phyloP scores from a whole-genome alignment of 2,113 vertebrate species.

The rabbit (Oryctolagus cuniculus) region mOryCun1.1 NC_091436.1:66978001-66978500 shows the following conservation, averaged over 20 bases:
- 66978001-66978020: neutral
- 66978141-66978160: neutral
- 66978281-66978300: neutral
- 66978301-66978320: neutral
- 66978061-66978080: neutral
- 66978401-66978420: neutral
- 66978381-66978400: neutral
- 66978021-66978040: neutral
- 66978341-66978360: neutral
- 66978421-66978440: neutral
- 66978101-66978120: neutral
- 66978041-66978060: neutral
- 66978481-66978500: neutral
- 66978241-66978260: neutral
- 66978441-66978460: neutral
- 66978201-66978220: neutral
- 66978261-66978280: neutral
- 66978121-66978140: neutral
- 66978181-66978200: neutral
- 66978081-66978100: neutral
- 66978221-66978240: neutral
- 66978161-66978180: neutral
- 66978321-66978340: neutral
- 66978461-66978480: neutral
- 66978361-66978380: neutral